Conservation (phyloP, 2,888 invertebrate genomes). For the Melieria omissa region DNA sequence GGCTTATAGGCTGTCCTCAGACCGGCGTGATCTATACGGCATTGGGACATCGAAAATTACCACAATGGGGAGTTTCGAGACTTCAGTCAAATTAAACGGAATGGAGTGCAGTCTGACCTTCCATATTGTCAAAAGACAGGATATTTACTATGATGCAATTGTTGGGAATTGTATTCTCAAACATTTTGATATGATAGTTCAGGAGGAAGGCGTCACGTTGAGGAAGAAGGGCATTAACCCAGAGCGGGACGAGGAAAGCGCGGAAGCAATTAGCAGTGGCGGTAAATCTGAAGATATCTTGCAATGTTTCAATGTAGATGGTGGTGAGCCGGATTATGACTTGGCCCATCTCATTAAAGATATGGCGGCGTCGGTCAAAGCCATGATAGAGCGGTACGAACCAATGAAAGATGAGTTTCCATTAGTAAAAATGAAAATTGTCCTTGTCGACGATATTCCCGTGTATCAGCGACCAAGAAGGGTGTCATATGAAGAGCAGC, state of each 20-base stretch:
- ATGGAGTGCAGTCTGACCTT: constrained; percentile 1
- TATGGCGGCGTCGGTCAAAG: background rate
- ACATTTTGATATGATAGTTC: constrained; percentile 12
- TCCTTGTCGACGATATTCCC: constrained; percentile 13
- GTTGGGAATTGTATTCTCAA: constrained; percentile 20
- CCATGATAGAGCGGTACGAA: constrained; percentile 7
- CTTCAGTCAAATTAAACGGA: background rate
- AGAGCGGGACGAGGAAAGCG: background rate
- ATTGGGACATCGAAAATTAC: constrained; percentile 13
- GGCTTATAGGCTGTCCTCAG: constrained; percentile 5
- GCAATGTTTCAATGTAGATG: constrained; percentile 6
- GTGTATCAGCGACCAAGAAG: constrained; percentile 16
- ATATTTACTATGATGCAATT: constrained; percentile 14
- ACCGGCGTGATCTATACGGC: constrained; percentile 8
- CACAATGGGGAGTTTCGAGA: constrained; percentile 16
- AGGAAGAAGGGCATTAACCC: background rate
- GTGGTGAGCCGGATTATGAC: constrained; percentile 5
- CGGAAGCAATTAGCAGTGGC: background rate
- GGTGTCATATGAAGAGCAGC: constrained; percentile 15
- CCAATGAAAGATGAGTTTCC: constrained; percentile 14
- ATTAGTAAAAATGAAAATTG: constrained; percentile 19
- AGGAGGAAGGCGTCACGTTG: constrained; percentile 13
- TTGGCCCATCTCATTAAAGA: constrained; percentile 9
- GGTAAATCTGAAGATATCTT: background rate
- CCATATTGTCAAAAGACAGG: background rate